These are phyloP conservation scores for Pandion haliaetus DNA, from an alignment of 2,113 vertebrate species.

Conservation along the genomic window DNA sequence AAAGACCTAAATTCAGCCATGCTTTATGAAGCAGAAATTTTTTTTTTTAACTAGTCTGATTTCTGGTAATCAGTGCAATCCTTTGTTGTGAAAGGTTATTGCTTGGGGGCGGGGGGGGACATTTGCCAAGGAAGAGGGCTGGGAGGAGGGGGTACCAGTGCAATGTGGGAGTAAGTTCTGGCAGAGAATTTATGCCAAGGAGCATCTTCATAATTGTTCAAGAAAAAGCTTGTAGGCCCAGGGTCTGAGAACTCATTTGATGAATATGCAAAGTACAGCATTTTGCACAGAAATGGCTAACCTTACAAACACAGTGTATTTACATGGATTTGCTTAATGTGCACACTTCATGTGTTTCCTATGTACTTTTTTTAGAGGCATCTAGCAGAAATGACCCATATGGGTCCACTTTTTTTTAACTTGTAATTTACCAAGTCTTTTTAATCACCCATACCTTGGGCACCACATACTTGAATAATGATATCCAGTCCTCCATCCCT, in stretches of 20 bases:
- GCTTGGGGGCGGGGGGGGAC: fast-evolving
- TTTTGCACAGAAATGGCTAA: not conserved
- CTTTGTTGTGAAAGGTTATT: not conserved
- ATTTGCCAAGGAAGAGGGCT: not conserved
- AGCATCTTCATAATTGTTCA: not conserved
- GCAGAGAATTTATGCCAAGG: not conserved
- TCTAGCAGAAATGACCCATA: not conserved
- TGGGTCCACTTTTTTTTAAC: not conserved
- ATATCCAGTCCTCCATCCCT: not conserved
- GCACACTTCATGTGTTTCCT: not conserved
- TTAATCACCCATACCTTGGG: not conserved
- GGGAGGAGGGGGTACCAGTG: not conserved
- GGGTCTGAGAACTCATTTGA: not conserved
- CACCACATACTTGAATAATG: not conserved
- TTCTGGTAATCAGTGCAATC: not conserved
- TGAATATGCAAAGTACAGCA: not conserved
- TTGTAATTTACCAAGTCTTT: not conserved
- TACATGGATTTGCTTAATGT: not conserved
- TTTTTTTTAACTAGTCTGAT: not conserved
- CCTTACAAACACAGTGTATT: not conserved
- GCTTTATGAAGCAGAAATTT: not conserved
- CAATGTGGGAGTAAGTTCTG: not conserved
- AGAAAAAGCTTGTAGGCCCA: not conserved
- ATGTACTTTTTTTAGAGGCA: not conserved
- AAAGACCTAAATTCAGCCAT: conserved; percentile 42